Evolutionary conservation across 2,113 vertebrate species (phyloP), one percentile per base, ranked within the genome.

Genomic region (Trichomycterus rosablanca): DNA sequence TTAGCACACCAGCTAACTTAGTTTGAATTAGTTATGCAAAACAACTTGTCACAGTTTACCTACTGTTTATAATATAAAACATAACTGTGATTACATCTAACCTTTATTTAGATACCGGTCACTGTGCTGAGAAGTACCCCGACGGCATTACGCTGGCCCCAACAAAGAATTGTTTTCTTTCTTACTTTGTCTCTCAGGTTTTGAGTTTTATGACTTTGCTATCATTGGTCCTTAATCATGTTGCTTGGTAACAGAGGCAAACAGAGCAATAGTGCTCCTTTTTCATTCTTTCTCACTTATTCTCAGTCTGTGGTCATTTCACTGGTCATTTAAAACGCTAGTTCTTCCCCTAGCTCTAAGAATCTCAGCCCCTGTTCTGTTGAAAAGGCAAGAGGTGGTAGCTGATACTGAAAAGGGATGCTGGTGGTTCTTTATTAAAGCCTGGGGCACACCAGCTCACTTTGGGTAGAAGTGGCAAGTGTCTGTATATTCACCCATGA

Each of bases 351-450:
- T 16, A 42, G 24, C 45, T 4, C 1, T 49, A 71, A 76, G 72
- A 82, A 79, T 80, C 68, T 77, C 59, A 59, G 72, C 32, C 59
- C 58, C 15, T 57, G 26, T 65, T 51, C 54, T 70, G 46, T 45
- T 73, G 71, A 39, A 63, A 39, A 63, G 57, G 46, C 49, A 24
- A 10, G n/a, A 11, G 8, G 50, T 11, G 20, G n/a, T n/a, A n/a
- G n/a, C n/a, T n/a, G n/a, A n/a, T n/a, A n/a, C n/a, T n/a, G n/a
- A n/a, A n/a, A n/a, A n/a, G n/a, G 37, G 12, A n/a, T 23, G 12
- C 9, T 49, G 57, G 19, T 50, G 56, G 7, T 19, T 35, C 24
- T 70, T 45, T 55, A 67, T 52, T 57, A 60, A 65, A 35, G 14
- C 28, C n/a, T 1, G 19, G 18, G 22, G 51, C 56, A 56, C 43